Percentiles rank a stretch among this genome's conserved stretches.
These are phyloP conservation scores for Microcaecilia unicolor DNA, from an alignment of 2,797 vertebrate species.

Conservation along the genomic window DNA sequence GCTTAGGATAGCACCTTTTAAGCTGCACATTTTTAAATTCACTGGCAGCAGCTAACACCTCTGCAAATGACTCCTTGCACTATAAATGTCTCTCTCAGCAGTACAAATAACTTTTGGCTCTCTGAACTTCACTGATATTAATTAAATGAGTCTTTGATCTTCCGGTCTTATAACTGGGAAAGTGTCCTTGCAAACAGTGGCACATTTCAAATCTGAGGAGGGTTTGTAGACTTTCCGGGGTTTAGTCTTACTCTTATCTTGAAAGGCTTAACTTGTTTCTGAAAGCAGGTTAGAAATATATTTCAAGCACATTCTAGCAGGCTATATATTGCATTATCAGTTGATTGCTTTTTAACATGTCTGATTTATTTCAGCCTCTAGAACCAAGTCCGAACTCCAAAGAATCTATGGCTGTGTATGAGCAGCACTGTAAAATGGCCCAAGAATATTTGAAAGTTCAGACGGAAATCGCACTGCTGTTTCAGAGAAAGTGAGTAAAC, in stretches of 20 bases:
- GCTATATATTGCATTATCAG: conserved; percentile 28
- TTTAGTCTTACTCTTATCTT: conserved; percentile 41
- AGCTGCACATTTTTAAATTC: no score
- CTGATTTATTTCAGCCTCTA: conserved; percentile 76
- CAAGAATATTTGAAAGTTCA: conserved; percentile 98
- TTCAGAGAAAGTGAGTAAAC: conserved; percentile 91
- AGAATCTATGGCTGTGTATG: conserved; percentile 98
- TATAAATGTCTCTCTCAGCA: conserved; percentile 1
- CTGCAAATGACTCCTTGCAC: neutral
- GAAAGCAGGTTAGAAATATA: conserved; percentile 41
- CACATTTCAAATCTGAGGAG: conserved; percentile 33
- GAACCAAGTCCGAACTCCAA: conserved; percentile 98
- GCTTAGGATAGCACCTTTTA: no score
- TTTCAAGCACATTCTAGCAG: conserved; percentile 29
- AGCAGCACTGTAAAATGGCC: conserved; percentile 98
- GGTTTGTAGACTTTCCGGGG: conserved; percentile 23
- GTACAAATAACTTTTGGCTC: neutral
- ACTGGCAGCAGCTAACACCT: neutral
- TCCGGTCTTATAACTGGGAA: conserved; percentile 7
- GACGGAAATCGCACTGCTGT: conserved; percentile 92
- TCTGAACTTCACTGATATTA: conserved; percentile 1
- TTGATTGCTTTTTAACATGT: conserved; percentile 45
- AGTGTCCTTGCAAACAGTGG: conserved; percentile 28
- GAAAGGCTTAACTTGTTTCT: conserved; percentile 39
- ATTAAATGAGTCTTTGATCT: conserved; percentile 22